Conservation (phyloP, 2,113 vertebrate genomes). For the Mastomys coucha region DNA sequence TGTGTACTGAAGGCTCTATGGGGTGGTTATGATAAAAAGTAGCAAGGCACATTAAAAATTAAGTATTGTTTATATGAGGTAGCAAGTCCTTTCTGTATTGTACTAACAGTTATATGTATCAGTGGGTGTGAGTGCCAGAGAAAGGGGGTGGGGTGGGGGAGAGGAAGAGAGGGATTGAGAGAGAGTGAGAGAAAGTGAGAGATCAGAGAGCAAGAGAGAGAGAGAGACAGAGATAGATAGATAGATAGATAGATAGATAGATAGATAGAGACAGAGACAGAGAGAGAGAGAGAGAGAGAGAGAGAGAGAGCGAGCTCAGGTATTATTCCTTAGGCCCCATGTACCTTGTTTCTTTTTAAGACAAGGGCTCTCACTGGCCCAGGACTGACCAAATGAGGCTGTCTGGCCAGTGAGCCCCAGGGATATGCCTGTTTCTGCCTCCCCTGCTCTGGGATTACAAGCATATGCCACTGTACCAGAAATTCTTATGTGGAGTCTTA, state of each 20-base stretch:
- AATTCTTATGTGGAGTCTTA: neutral
- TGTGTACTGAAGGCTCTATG: neutral
- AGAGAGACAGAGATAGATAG: neutral
- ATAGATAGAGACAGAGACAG: neutral
- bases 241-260: neutral
- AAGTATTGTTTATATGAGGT: neutral
- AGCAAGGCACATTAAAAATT: neutral
- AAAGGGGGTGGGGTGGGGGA: neutral
- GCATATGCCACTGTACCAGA: neutral
- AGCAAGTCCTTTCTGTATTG: neutral
- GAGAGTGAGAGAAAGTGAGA: neutral
- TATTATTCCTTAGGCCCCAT: neutral
- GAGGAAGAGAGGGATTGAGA: neutral
- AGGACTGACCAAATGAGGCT: neutral
- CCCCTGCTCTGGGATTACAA: neutral
- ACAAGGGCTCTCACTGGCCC: neutral
- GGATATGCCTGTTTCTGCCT: neutral
- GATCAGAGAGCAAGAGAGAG: neutral
- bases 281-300: neutral
- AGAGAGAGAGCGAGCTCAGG: neutral
- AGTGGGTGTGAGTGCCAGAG: neutral
- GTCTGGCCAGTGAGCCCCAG: neutral
- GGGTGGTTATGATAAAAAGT: neutral
- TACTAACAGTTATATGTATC: neutral
- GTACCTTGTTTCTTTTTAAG: neutral